These are phyloP conservation scores for Ophraella communa DNA, from an alignment of 2,888 invertebrate genomes.

Conservation along the genomic window DNA sequence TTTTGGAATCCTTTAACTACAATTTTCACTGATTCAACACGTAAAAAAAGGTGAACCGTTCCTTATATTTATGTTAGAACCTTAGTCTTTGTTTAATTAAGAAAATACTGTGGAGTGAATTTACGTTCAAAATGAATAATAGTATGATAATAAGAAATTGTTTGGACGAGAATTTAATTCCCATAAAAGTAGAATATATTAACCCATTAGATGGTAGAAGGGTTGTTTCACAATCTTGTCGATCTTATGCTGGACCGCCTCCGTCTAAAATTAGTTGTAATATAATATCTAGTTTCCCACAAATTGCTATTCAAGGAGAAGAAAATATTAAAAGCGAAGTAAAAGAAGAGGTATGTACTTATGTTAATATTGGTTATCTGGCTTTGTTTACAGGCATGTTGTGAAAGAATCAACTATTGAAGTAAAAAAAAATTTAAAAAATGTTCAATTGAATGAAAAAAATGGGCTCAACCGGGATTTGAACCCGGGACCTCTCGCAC, in stretches of 20 bases:
- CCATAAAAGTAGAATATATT: constrained; percentile 45
- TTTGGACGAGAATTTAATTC: constrained; percentile 35
- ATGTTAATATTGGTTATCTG: too few relatives aligned
- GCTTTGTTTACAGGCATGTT: too few relatives aligned
- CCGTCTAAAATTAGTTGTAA: constrained; percentile 45
- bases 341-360: constrained; percentile 37
- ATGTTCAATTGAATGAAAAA: constrained; percentile 38
- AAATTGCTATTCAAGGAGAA: constrained; percentile 56
- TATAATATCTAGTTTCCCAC: constrained; percentile 48
- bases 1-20: constrained; percentile 8
- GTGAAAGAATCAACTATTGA: too few relatives aligned
- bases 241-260: constrained; percentile 36
- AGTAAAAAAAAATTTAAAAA: too few relatives aligned
- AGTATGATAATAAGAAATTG: constrained; percentile 40
- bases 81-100: background rate
- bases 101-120: background rate
- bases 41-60: constrained; percentile 31
- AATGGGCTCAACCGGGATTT: constrained; percentile 60
- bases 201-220: constrained; percentile 43
- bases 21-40: constrained; percentile 17
- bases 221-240: constrained; percentile 45
- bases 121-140: constrained; percentile 36
- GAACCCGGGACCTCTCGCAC: constrained; percentile 62
- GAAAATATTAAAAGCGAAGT: constrained; percentile 40
- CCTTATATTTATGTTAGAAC: constrained; percentile 21